A percentile compares a stretch with the other conserved stretches of the same genome.
Conservation (phyloP, 2,888 invertebrate species). For the Brachypalpus laphriformis region DNA sequence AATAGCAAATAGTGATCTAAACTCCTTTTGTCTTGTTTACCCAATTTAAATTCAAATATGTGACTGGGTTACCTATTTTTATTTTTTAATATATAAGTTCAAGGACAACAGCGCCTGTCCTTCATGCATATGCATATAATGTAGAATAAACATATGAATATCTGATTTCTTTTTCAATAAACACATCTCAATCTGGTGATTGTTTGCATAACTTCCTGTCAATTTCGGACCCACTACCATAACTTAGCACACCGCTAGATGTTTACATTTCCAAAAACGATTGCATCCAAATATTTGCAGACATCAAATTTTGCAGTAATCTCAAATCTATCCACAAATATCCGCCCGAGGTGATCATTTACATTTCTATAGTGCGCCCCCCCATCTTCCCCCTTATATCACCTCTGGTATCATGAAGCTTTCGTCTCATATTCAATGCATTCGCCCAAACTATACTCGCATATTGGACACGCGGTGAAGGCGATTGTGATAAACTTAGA, state of each 20-base stretch:
- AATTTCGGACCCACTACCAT: not conserved
- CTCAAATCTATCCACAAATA: conserved; percentile 39
- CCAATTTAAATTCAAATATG: not conserved
- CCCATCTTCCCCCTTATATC: too few relatives aligned
- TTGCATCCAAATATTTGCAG: conserved; percentile 51
- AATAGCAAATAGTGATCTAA: not conserved
- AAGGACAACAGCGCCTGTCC: not conserved
- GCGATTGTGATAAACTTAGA: not conserved
- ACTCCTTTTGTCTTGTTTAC: not conserved
- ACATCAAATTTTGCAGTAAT: conserved; percentile 16
- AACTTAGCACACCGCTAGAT: not conserved
- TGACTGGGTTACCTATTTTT: not conserved
- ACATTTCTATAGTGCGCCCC: conserved; percentile 1
- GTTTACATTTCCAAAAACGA: conserved; percentile 13
- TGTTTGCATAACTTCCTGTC: not conserved
- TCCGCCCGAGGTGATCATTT: conserved; percentile 17
- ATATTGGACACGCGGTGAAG: not conserved
- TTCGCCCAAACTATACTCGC: not conserved
- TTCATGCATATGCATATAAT: not conserved
- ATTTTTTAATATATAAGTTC: not conserved
- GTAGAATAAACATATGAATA: not conserved
- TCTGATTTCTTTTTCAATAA: not conserved
- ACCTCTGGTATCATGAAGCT: not conserved
- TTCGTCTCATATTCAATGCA: not conserved
- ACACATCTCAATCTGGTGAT: too few relatives aligned